A percentile compares a stretch with the other conserved stretches of the same genome.
Evolutionary conservation across 2,888 invertebrate genomes (phyloP).

Genomic region (Athrips mouffetella): DNA sequence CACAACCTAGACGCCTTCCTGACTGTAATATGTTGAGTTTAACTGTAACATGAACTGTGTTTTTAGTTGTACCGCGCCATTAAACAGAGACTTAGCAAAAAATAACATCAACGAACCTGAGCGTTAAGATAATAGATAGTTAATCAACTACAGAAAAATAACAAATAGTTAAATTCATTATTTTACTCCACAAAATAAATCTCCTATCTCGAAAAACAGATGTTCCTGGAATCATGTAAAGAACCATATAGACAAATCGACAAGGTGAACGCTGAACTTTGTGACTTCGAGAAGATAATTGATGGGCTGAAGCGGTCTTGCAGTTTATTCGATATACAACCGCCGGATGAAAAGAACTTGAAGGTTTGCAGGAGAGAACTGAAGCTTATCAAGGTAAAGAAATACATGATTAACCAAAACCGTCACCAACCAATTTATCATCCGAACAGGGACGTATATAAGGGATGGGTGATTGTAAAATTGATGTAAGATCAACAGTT

Average conservation of each 20-base stretch:
- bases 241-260: slow-evolving; percentile 85
- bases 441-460: too few relatives aligned
- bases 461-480: too few relatives aligned
- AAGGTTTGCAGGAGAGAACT: slow-evolving; percentile 87
- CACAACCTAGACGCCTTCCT: too few relatives aligned
- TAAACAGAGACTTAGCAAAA: too few relatives aligned
- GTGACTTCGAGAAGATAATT: slow-evolving; percentile 83
- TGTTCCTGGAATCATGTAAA: slow-evolving; percentile 81
- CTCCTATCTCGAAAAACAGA: slow-evolving; percentile 41
- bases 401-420: too few relatives aligned
- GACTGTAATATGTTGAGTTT: too few relatives aligned
- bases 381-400: slow-evolving; percentile 81
- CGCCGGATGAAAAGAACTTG: slow-evolving; percentile 89
- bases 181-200: neutral
- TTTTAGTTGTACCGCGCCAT: too few relatives aligned
- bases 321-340: slow-evolving; percentile 89
- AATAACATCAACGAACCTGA: neutral
- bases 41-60: too few relatives aligned
- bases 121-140: too few relatives aligned
- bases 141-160: too few relatives aligned
- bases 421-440: too few relatives aligned
- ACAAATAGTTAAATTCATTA: neutral
- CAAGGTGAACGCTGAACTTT: slow-evolving; percentile 81
- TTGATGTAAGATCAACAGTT: too few relatives aligned
- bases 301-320: slow-evolving; percentile 84